A percentile compares a stretch with the other conserved stretches of the same genome.
Conservation (phyloP, 2,113 vertebrate genomes). For the Stegastes partitus region DNA sequence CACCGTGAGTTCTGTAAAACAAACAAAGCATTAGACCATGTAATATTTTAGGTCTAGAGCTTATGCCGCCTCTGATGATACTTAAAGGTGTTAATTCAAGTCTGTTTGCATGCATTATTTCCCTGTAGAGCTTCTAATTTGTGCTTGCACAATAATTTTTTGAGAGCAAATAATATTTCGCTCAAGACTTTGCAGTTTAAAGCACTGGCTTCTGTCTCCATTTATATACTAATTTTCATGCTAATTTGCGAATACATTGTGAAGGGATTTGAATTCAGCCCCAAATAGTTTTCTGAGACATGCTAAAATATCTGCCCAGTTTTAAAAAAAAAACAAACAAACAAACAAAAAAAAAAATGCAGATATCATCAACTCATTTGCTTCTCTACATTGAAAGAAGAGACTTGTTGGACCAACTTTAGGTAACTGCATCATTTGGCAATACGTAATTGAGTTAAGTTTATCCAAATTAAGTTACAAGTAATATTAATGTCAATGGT, state of each 20-base stretch:
- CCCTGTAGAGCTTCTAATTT: slow-evolving; percentile 16
- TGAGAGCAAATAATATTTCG: no score
- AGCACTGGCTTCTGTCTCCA: not conserved
- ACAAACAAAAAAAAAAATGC: no score
- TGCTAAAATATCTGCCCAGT: no score
- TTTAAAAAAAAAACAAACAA: no score
- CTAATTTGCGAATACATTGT: not conserved
- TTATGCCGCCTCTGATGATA: slow-evolving; percentile 17
- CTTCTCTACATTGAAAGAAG: no score
- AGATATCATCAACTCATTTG: no score
- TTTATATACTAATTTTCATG: not conserved
- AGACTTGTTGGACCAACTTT: no score
- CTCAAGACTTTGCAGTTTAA: not conserved
- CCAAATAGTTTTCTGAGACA: not conserved
- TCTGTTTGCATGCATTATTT: slow-evolving; percentile 21
- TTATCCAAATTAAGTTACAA: no score
- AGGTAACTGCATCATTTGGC: no score
- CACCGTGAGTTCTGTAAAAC: slow-evolving; percentile 42
- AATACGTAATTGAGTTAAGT: no score
- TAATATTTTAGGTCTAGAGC: slow-evolving; percentile 41
- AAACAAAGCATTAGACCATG: slow-evolving; percentile 52
- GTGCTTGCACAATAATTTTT: not conserved
- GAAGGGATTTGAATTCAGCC: not conserved
- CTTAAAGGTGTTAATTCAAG: slow-evolving; percentile 22
- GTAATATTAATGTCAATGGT: no score